Evolutionary conservation across 2,113 vertebrate species (phyloP), one percentile per base, ranked within the genome.

Genomic region (Callorhinus ursinus): DNA sequence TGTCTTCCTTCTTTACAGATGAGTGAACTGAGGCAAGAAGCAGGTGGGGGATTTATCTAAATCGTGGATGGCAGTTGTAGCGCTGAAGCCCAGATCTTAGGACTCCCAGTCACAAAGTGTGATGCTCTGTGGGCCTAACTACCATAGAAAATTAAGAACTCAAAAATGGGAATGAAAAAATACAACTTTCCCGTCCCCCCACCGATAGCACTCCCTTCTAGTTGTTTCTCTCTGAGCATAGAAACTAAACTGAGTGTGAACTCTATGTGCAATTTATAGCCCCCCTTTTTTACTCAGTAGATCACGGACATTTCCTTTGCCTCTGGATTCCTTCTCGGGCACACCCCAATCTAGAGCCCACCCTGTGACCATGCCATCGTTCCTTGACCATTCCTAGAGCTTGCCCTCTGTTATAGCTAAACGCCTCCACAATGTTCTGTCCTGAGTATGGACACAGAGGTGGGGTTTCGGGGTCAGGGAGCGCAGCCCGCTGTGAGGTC

Each of bases 311-410:
- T 19, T 33, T 18, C 79, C 74, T 65, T 21, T 36, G 61, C 69
- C 26, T 1, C 59, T n/a, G 16, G 18, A 46, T 1, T 0, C 1
- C 5, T 10, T 2, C 36, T 18, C 1, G 3, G 19, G 6, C 79
- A 31, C 16, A 31, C 16, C 59, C 3, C 21, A 2, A 16, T 2
- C 67, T 10, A 19, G 2, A 49, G 19, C 31, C 28, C 4, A 0
- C 5, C 36, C 14, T 4, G 3, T 0, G 14, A 14, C 6, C 2
- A 0, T 1, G 33, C n/a, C 1, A 0, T 1, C 0, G 0, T 1
- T 1, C 10, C 51, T 42, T 0, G 1, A 7, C 7, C 69, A 18
- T 14, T 13, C 39, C 28, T 10, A 8, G 5, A 3, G 8, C 5
- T n/a, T 7, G 46, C 49, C 12, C 49, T 28, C 24, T 1, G 57